Evolutionary conservation across 2,113 vertebrate species (phyloP).

Genomic region (Anser cygnoides): DNA sequence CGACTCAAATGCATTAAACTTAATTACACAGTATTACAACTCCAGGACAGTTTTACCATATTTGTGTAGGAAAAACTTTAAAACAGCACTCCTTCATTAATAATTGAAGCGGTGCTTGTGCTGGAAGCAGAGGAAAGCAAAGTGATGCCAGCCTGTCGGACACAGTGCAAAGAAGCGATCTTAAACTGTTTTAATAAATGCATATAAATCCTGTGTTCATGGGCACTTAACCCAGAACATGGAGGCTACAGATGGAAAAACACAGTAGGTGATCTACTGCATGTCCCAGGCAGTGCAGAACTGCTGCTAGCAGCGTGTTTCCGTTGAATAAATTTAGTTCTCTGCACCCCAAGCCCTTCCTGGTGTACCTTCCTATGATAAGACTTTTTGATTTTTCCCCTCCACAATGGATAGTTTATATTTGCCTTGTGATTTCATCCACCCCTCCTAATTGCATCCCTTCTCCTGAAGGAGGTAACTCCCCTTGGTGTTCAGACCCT

Average conservation of each 20-base stretch:
- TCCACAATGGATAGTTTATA: not conserved
- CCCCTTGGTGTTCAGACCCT: not conserved
- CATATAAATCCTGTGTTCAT: not conserved
- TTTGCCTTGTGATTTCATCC: conserved; percentile 3
- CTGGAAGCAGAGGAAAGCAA: not conserved
- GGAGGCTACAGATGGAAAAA: not conserved
- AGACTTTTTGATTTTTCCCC: not conserved
- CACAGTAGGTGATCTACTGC: not conserved
- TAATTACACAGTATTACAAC: conserved; percentile 46
- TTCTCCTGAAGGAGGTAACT: conserved; percentile 1
- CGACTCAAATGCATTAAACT: conserved; percentile 5
- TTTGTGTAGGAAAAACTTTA: not conserved
- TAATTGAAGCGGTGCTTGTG: not conserved
- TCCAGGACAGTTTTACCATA: conserved; percentile 28
- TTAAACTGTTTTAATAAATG: not conserved
- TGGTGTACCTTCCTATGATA: not conserved
- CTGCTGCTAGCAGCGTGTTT: not conserved
- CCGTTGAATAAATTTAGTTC: not conserved
- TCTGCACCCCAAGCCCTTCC: not conserved
- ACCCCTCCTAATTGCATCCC: not conserved
- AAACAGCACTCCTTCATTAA: not conserved
- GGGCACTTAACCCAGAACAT: not conserved
- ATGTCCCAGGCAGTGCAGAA: not conserved
- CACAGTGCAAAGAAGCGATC: not conserved
- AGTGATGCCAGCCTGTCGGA: not conserved